Evolutionary conservation across 1,140 invertebrate genomes (phyloP).

Genomic region (Rhizoglyphus robini): DNA sequence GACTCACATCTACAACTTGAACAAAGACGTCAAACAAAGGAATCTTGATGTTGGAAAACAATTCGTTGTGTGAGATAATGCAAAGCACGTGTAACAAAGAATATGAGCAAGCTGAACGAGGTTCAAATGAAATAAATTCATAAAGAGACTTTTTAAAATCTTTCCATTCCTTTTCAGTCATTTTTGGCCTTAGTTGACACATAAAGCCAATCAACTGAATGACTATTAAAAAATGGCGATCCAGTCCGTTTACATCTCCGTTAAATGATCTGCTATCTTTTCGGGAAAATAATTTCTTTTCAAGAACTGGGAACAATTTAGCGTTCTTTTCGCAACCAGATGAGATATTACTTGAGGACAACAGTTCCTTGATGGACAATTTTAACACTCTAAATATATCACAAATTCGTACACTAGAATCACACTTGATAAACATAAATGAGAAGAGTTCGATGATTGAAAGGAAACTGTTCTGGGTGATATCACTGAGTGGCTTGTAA

Average conservation of each 20-base stretch:
- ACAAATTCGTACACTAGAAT: neutral
- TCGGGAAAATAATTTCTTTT: neutral
- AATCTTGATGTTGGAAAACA: neutral
- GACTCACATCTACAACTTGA: neutral
- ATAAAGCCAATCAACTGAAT: constrained; percentile 51
- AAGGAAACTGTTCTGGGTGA: constrained; percentile 81
- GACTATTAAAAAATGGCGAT: constrained; percentile 3
- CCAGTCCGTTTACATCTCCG: neutral
- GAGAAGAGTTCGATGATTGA: constrained; percentile 89
- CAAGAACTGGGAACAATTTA: too few relatives aligned
- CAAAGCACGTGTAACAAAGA: neutral
- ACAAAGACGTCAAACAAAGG: neutral
- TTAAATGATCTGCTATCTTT: neutral
- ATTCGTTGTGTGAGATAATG: neutral
- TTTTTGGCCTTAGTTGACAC: constrained; percentile 39
- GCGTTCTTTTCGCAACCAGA: too few relatives aligned
- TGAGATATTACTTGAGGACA: constrained; percentile 61
- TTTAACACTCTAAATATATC: constrained; percentile 46
- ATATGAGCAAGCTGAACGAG: neutral
- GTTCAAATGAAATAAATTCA: neutral
- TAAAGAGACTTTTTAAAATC: neutral
- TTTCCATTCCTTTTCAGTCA: neutral
- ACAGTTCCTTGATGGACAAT: constrained; percentile 64
- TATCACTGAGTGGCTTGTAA: constrained; percentile 76
- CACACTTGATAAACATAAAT: constrained; percentile 59